Evolutionary conservation across 2,888 invertebrate species (phyloP).

Genomic region (Hyles lineata): DNA sequence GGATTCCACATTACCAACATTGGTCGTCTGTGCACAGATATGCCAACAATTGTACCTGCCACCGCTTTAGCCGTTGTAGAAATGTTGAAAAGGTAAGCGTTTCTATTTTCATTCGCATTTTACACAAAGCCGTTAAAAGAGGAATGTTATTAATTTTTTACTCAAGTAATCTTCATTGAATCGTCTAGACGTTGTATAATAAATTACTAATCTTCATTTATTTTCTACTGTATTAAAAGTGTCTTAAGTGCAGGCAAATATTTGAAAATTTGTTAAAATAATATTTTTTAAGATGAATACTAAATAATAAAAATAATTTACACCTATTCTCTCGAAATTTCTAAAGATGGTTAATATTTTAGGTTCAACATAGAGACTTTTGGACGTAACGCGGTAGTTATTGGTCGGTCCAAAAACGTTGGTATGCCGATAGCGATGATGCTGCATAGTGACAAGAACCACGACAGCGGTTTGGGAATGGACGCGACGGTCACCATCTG

Average conservation of each 20-base stretch:
- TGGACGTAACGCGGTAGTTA: conserved; percentile 94
- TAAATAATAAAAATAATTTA: background rate
- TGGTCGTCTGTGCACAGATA: conserved; percentile 90
- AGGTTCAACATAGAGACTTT: conserved; percentile 87
- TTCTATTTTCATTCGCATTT: background rate
- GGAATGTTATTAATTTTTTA: background rate
- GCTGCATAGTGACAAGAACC: conserved; percentile 89
- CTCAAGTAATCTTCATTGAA: conserved; percentile 8
- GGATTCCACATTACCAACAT: conserved; percentile 94
- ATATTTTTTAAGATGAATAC: background rate
- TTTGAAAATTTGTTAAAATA: background rate
- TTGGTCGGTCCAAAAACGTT: conserved; percentile 96
- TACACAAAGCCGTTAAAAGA: background rate
- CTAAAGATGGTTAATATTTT: conserved; percentile 20
- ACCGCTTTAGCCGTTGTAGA: conserved; percentile 91
- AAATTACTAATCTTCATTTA: conserved; percentile 3
- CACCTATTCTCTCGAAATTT: background rate
- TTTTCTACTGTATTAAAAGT: conserved; percentile 5
- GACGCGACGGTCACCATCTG: conserved; percentile 96
- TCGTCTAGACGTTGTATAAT: conserved; percentile 17
- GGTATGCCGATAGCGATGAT: conserved; percentile 95
- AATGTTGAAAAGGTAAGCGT: conserved; percentile 86
- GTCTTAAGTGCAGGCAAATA: conserved; percentile 5
- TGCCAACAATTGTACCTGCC: conserved; percentile 90
- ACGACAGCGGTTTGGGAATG: conserved; percentile 88